A percentile compares a stretch with the other conserved stretches of the same genome.
Conservation (phyloP, 2,113 vertebrate species). For the Galeopterus variegatus region DNA sequence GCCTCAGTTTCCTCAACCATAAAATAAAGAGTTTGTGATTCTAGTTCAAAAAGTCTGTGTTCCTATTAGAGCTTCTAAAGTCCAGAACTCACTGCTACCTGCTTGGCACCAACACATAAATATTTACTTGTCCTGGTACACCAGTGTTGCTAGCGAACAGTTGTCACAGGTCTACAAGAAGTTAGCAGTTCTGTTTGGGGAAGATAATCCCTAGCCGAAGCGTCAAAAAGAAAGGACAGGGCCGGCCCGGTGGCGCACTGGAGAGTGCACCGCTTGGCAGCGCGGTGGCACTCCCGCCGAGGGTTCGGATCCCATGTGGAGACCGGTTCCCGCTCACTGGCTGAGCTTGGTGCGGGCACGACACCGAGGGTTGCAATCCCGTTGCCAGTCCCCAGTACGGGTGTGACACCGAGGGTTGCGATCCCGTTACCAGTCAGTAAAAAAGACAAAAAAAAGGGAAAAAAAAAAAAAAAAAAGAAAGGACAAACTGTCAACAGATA, state of each 20-base stretch:
- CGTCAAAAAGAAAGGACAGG: conserved; percentile 65
- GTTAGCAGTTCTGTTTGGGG: conserved; percentile 45
- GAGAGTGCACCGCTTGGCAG: no score
- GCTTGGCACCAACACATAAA: conserved; percentile 25
- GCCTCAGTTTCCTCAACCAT: not conserved
- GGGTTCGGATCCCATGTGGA: no score
- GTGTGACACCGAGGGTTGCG: no score
- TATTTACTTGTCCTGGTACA: conserved; percentile 17
- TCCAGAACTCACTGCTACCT: not conserved
- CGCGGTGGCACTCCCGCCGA: no score
- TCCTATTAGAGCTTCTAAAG: not conserved
- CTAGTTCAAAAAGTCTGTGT: conserved; percentile 17
- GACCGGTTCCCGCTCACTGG: no score
- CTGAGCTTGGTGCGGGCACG: no score
- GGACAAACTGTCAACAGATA: conserved; percentile 69
- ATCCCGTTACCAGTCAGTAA: no score
- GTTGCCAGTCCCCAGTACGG: no score
- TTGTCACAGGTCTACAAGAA: conserved; percentile 49
- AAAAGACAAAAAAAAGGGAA: no score
- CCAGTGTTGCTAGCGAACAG: not conserved
- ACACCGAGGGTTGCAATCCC: no score
- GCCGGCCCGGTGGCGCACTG: no score
- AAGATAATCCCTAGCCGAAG: not conserved
- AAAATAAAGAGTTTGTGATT: conserved; percentile 4
- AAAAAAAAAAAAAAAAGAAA: conserved; percentile 63